Conservation (phyloP, 2,888 invertebrate species). For the Hirudinaria manillensis region DNA sequence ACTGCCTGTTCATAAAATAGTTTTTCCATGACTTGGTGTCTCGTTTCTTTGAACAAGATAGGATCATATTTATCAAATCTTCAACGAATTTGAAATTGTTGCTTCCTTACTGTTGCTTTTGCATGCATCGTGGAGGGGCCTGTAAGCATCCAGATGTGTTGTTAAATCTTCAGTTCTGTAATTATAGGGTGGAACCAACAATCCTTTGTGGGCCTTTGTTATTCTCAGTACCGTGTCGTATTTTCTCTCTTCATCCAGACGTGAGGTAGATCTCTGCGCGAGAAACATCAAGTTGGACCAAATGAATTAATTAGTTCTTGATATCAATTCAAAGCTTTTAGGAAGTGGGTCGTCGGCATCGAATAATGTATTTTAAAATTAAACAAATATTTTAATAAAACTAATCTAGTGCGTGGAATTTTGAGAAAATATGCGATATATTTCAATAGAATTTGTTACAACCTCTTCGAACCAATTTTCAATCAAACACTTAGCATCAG, state of each 20-base stretch:
- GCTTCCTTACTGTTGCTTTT: background rate
- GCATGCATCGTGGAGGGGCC: constrained; percentile 42
- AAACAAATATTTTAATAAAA: background rate
- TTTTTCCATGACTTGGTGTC: constrained; percentile 15
- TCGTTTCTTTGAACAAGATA: background rate
- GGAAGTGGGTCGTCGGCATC: too few species aligned
- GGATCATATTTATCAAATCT: background rate
- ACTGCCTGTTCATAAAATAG: constrained; percentile 17
- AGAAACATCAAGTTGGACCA: background rate
- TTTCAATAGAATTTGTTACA: constrained; percentile 29
- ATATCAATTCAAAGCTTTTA: too few species aligned
- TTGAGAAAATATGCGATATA: too few species aligned
- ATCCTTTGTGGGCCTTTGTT: constrained; percentile 38
- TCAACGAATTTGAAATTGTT: background rate
- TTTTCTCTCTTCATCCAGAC: constrained; percentile 3
- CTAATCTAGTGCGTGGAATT: background rate
- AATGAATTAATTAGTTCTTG: too few species aligned
- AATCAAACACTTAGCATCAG: constrained; percentile 50
- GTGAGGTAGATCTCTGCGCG: background rate
- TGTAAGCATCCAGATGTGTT: constrained; percentile 46
- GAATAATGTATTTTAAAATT: background rate
- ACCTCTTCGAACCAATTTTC: constrained; percentile 56
- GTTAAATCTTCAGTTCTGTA: constrained; percentile 44
- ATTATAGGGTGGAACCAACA: constrained; percentile 46
- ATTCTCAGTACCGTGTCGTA: background rate